Percentiles rank a stretch among this genome's conserved stretches.
These are phyloP conservation scores for Agelastica alni DNA, from an alignment of 2,888 invertebrate species.

Conservation along the genomic window DNA sequence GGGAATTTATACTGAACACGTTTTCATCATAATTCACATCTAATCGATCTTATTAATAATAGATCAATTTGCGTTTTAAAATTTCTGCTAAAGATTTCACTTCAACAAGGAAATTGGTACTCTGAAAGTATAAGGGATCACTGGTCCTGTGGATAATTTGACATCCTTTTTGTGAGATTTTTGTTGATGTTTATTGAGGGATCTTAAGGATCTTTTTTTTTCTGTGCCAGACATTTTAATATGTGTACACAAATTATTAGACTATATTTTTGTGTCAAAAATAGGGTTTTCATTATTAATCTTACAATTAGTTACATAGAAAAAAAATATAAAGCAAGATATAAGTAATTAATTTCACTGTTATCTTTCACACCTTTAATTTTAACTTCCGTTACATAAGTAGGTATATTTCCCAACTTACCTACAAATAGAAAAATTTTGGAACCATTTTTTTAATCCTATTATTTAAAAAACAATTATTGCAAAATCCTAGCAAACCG, in stretches of 20 bases:
- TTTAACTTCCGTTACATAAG: neutral
- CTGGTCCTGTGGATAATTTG: conserved; percentile 1
- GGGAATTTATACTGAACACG: conserved; percentile 28
- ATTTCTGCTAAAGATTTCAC: conserved; percentile 12
- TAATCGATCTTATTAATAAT: conserved; percentile 34
- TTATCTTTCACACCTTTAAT: neutral
- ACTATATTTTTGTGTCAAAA: too few species aligned
- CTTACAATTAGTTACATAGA: too few species aligned
- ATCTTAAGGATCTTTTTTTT: too few species aligned
- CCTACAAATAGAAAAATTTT: neutral
- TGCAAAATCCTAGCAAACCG: neutral
- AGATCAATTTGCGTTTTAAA: conserved; percentile 30
- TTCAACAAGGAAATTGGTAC: conserved; percentile 9
- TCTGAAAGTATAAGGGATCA: conserved; percentile 5
- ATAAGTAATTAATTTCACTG: too few species aligned
- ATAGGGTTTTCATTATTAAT: too few species aligned
- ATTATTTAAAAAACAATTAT: conserved; percentile 12
- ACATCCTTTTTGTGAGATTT: neutral
- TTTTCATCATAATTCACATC: conserved; percentile 26
- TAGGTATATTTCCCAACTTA: neutral
- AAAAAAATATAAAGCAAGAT: too few species aligned
- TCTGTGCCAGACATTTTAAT: too few species aligned
- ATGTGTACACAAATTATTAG: too few species aligned
- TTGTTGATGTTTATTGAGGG: neutral
- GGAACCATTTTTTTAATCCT: neutral